These are phyloP conservation scores for Drosophila lacteicornis DNA, from an alignment of 1,140 invertebrate species.

Conservation along the genomic window DNA sequence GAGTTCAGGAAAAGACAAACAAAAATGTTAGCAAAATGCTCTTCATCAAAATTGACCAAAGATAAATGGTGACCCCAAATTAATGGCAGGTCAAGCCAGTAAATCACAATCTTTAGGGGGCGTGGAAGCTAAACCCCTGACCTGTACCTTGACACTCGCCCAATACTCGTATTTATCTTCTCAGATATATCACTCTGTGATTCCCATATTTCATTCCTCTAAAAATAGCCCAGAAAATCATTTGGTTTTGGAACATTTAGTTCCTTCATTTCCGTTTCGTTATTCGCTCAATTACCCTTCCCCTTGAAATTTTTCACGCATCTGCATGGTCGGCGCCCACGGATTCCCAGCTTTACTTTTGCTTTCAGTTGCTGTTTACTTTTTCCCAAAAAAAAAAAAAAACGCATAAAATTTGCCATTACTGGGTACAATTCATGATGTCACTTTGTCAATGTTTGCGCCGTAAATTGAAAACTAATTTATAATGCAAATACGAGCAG, in stretches of 20 bases:
- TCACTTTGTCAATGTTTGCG: constrained; percentile 74
- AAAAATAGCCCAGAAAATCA: constrained; percentile 33
- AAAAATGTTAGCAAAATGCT: constrained; percentile 44
- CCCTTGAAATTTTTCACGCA: constrained; percentile 35
- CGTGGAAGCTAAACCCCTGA: constrained; percentile 17
- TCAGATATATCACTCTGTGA: not conserved
- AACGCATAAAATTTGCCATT: constrained; percentile 33
- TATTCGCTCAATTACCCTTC: constrained; percentile 38
- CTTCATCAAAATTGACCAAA: constrained; percentile 45
- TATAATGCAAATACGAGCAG: constrained; percentile 61
- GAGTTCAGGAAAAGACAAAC: constrained; percentile 10
- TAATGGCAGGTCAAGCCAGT: constrained; percentile 19
- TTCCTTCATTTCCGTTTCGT: constrained; percentile 51
- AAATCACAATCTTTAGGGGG: constrained; percentile 43
- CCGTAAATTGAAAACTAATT: constrained; percentile 73
- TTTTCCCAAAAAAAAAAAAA: constrained; percentile 12
- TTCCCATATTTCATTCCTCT: constrained; percentile 1
- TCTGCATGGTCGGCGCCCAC: constrained; percentile 32
- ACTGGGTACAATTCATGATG: constrained; percentile 50
- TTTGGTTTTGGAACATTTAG: constrained; percentile 44
- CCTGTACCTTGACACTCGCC: constrained; percentile 53
- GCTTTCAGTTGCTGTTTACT: constrained; percentile 19
- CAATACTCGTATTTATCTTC: constrained; percentile 5
- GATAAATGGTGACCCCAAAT: constrained; percentile 55
- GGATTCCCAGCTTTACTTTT: constrained; percentile 19